These are phyloP conservation scores for Parochlus steinenii DNA, from an alignment of 2,888 invertebrate genomes.

Conservation along the genomic window DNA sequence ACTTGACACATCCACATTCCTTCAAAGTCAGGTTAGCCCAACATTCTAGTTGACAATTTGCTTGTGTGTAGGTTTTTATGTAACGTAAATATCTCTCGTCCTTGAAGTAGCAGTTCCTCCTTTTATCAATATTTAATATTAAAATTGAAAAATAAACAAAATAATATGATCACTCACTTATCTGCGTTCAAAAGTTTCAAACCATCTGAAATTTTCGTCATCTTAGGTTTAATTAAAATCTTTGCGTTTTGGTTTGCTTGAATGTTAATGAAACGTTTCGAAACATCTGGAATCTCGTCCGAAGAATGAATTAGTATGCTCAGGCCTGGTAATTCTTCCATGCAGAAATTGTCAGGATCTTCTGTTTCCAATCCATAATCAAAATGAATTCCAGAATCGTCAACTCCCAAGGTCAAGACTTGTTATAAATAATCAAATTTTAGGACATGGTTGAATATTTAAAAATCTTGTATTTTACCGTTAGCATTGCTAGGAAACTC, in stretches of 20 bases:
- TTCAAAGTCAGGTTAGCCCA: constrained; percentile 40
- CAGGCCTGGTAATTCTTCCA: constrained; percentile 15
- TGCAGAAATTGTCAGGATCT: no score
- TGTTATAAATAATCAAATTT: no score
- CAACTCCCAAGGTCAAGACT: no score
- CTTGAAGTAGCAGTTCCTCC: constrained; percentile 45
- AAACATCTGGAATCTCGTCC: constrained; percentile 42
- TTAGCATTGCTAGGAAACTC: no score
- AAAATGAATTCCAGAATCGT: no score
- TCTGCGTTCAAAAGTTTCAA: constrained; percentile 43
- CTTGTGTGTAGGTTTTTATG: constrained; percentile 46
- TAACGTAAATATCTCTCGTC: constrained; percentile 39
- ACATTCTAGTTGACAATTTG: constrained; percentile 50
- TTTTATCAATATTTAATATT: no score
- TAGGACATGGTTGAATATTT: no score
- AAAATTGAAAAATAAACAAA: no score
- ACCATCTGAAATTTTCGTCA: constrained; percentile 56
- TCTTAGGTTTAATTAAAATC: constrained; percentile 54
- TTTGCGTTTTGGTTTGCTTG: constrained; percentile 54
- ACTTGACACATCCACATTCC: constrained; percentile 43
- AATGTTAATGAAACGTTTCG: constrained; percentile 51
- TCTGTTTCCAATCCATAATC: no score
- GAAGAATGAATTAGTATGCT: constrained; percentile 46
- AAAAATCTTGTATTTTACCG: no score
- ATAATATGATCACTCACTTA: no score